A percentile compares a stretch with the other conserved stretches of the same genome.
Evolutionary conservation across 2,113 vertebrate genomes (phyloP).

Genomic region (Ciconia boyciana): DNA sequence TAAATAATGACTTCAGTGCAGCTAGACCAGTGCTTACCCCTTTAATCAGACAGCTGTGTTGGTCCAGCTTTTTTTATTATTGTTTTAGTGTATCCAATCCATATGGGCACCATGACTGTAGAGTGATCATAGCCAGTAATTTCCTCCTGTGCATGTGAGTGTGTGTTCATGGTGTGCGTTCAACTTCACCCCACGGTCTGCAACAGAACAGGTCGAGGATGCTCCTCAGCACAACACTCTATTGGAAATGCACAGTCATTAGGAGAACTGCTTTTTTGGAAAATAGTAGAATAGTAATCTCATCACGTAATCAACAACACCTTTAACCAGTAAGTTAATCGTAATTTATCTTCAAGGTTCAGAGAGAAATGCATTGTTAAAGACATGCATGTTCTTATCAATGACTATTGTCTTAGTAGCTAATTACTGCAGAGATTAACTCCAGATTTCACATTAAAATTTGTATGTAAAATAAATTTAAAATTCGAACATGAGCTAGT

Average conservation of each 20-base stretch:
- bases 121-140: neutral
- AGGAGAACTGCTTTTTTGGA: neutral
- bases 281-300: neutral
- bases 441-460: neutral
- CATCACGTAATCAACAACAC: neutral
- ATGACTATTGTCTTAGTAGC: neutral
- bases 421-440: conserved; percentile 1
- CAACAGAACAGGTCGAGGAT: neutral
- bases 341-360: neutral
- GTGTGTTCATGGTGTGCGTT: neutral
- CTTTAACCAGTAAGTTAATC: neutral
- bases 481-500: neutral
- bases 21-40: neutral
- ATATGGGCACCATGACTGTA: neutral
- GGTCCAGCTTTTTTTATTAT: neutral
- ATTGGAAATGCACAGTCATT: neutral
- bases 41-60: neutral
- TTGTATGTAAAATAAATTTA: neutral
- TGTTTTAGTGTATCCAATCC: neutral
- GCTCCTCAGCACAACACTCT: neutral
- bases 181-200: neutral
- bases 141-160: neutral
- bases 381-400: neutral
- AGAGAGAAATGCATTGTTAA: neutral
- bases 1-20: neutral